Evolutionary conservation across 2,888 invertebrate species (phyloP).

Genomic region (Ecliptopera silaceata): DNA sequence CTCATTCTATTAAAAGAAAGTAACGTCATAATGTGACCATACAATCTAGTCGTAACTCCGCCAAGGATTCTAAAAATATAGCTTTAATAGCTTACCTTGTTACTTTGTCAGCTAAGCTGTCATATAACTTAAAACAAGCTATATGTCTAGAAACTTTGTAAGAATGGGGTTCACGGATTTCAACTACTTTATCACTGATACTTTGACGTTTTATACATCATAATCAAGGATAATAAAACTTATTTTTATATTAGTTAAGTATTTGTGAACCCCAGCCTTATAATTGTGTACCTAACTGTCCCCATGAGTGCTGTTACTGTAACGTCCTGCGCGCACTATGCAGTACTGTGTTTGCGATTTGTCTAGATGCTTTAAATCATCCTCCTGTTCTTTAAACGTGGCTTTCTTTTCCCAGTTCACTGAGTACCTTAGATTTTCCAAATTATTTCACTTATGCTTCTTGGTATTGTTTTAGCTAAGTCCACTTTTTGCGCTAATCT

Average conservation of each 20-base stretch:
- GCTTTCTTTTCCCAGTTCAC: too few relatives aligned
- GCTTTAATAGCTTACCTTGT: constrained; percentile 4
- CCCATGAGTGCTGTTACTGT: constrained; percentile 77
- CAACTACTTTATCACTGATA: too few relatives aligned
- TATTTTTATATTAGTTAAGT: neutral
- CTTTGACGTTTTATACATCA: neutral
- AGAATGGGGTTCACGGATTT: neutral
- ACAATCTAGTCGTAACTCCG: constrained; percentile 7
- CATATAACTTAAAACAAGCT: constrained; percentile 17
- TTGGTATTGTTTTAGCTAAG: too few relatives aligned
- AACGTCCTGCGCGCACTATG: constrained; percentile 60
- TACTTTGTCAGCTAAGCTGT: constrained; percentile 14
- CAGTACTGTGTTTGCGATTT: constrained; percentile 33
- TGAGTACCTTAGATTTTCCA: too few relatives aligned
- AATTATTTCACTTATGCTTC: too few relatives aligned
- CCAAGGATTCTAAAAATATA: constrained; percentile 7
- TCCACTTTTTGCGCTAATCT: too few relatives aligned
- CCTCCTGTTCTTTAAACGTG: too few relatives aligned
- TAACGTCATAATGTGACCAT: neutral
- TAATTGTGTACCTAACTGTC: constrained; percentile 49
- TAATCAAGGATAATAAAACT: neutral
- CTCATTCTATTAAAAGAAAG: too few relatives aligned
- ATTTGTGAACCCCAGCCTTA: neutral
- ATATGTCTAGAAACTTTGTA: constrained; percentile 8
- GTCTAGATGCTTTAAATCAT: too few relatives aligned